Evolutionary conservation across 23 tunicate species (phyloP).

Genomic region (Botrylloides violaceus): DNA sequence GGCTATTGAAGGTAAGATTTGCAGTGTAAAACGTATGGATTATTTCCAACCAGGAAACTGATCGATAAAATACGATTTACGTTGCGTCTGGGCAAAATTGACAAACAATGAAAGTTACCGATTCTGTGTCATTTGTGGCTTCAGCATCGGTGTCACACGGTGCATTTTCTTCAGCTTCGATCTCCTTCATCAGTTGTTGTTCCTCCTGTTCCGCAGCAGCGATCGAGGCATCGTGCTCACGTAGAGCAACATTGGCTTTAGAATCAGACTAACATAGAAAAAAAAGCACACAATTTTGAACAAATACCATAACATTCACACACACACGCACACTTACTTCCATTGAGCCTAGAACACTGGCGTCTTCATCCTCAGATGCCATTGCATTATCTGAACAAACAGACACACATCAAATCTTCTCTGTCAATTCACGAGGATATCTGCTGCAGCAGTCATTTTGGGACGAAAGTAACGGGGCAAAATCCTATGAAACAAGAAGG

Average conservation of each 20-base stretch:
- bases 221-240: constrained; percentile 70
- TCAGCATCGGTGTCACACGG: constrained; percentile 27
- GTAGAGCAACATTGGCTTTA: constrained; percentile 12
- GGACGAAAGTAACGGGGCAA: too few relatives aligned
- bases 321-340: neutral
- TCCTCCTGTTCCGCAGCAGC: constrained; percentile 86
- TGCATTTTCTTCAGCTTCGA: constrained; percentile 68
- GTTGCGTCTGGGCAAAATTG: too few relatives aligned
- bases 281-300: neutral
- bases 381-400: neutral
- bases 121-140: neutral
- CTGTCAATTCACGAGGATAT: too few relatives aligned
- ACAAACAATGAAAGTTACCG: neutral
- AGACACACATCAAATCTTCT: too few relatives aligned
- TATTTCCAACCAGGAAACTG: too few relatives aligned
- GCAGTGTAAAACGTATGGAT: too few relatives aligned
- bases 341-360: neutral
- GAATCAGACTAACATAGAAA: constrained; percentile 6
- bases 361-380: neutral
- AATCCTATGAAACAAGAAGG: too few relatives aligned
- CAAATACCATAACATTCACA: neutral
- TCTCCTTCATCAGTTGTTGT: constrained; percentile 61
- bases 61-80: too few relatives aligned
- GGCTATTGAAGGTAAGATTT: too few relatives aligned
- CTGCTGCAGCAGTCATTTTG: too few relatives aligned